Evolutionary conservation across 2,113 vertebrate genomes (phyloP).

Genomic region (Elachura formosa): DNA sequence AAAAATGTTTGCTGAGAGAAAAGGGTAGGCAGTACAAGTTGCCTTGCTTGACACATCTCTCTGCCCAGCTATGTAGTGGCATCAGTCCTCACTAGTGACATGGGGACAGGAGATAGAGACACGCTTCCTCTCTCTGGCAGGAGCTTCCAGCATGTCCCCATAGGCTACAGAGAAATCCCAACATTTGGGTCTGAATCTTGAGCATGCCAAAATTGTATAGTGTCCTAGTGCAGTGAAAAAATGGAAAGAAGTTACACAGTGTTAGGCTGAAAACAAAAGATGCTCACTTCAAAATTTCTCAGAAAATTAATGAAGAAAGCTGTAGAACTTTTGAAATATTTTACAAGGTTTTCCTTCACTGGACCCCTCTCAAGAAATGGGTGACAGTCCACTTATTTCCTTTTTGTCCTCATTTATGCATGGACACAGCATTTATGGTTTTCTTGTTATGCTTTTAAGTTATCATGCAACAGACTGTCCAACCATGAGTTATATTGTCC

Average conservation of each 20-base stretch:
- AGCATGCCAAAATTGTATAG: background rate
- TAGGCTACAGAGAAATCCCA: background rate
- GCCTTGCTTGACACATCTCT: background rate
- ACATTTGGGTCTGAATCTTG: background rate
- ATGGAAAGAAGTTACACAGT: background rate
- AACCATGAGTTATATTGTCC: background rate
- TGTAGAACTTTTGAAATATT: background rate
- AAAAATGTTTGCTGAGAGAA: background rate
- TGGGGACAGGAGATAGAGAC: background rate
- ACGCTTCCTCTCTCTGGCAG: background rate
- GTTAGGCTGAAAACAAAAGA: background rate
- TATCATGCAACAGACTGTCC: background rate
- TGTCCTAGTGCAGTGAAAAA: background rate
- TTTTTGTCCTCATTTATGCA: background rate
- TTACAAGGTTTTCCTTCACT: background rate
- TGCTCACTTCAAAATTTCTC: background rate
- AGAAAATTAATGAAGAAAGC: background rate
- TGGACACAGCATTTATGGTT: background rate
- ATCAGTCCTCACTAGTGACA: background rate
- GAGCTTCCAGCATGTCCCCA: background rate
- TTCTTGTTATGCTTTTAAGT: background rate
- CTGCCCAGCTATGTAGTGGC: rapidly evolving
- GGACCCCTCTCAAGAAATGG: background rate
- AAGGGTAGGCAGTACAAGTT: background rate
- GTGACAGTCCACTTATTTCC: background rate